phyloP scores from a whole-genome alignment of 1,140 invertebrate species.

The Bombus confusus region DNA sequence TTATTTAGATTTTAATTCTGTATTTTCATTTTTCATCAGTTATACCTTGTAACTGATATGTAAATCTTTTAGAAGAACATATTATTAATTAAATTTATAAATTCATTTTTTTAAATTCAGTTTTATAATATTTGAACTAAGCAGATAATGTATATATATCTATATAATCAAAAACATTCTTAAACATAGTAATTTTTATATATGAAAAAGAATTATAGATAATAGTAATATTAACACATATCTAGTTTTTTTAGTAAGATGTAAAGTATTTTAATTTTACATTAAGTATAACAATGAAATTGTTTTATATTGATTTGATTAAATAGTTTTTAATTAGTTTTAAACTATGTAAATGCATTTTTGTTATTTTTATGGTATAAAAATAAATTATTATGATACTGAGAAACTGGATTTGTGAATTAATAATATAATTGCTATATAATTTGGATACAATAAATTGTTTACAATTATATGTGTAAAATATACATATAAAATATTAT shows the following conservation, averaged over 20 bases:
- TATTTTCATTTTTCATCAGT: not conserved
- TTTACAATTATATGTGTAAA: constrained; percentile 34
- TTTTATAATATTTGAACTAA: not conserved
- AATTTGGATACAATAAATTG: constrained; percentile 28
- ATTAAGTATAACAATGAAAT: too few relatives aligned
- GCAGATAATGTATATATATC: not conserved
- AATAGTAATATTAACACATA: constrained; percentile 17
- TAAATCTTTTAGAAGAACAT: not conserved
- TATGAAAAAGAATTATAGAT: not conserved
- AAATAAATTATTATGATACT: constrained; percentile 6
- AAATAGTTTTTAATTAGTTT: not conserved
- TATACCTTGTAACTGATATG: not conserved
- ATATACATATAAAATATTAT: constrained; percentile 11
- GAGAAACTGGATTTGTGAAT: constrained; percentile 2
- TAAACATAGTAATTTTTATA: too few relatives aligned
- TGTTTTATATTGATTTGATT: not conserved
- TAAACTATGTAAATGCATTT: not conserved
- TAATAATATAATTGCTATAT: constrained; percentile 9
- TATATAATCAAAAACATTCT: not conserved
- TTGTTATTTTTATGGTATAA: not conserved
- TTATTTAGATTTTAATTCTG: not conserved
- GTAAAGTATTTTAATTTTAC: too few relatives aligned
- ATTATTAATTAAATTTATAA: not conserved
- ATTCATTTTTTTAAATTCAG: not conserved
- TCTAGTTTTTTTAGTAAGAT: constrained; percentile 8